Conservation (phyloP, 2,113 vertebrate genomes). For the Pygoscelis adeliae region DNA sequence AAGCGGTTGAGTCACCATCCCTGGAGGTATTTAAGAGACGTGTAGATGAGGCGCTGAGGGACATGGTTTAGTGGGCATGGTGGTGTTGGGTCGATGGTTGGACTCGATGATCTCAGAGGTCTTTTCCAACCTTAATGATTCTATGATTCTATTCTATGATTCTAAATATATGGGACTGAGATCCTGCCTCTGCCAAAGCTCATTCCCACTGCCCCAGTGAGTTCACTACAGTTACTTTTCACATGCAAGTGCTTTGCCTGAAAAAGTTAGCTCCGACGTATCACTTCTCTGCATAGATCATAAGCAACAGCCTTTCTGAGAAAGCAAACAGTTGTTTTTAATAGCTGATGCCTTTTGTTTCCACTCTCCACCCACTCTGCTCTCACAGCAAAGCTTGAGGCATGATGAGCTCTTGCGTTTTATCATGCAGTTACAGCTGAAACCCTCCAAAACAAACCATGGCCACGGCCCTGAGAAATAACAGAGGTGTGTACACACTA, state of each 20-base stretch:
- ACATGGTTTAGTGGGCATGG: too few relatives aligned
- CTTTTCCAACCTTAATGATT: too few relatives aligned
- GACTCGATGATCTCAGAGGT: too few relatives aligned
- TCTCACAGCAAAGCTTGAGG: background rate
- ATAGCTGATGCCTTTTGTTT: background rate
- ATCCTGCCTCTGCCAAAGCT: background rate
- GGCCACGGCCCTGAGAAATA: background rate
- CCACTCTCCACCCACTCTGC: background rate
- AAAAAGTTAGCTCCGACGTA: background rate
- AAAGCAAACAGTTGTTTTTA: background rate
- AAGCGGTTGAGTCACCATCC: too few relatives aligned
- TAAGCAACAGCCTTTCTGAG: background rate
- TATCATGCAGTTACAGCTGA: background rate
- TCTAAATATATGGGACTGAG: background rate
- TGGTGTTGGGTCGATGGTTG: too few relatives aligned
- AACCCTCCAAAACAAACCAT: background rate
- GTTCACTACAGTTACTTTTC: background rate
- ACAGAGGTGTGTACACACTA: background rate
- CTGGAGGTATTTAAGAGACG: too few relatives aligned
- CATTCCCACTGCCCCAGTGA: background rate
- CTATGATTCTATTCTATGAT: too few relatives aligned
- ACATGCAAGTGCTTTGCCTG: background rate
- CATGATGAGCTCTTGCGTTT: rapidly evolving
- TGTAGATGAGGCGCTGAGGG: too few relatives aligned
- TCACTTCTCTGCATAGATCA: background rate